These are phyloP conservation scores for Bradynema listronoti DNA, from an alignment of 1,140 invertebrate species.

Conservation along the genomic window DNA sequence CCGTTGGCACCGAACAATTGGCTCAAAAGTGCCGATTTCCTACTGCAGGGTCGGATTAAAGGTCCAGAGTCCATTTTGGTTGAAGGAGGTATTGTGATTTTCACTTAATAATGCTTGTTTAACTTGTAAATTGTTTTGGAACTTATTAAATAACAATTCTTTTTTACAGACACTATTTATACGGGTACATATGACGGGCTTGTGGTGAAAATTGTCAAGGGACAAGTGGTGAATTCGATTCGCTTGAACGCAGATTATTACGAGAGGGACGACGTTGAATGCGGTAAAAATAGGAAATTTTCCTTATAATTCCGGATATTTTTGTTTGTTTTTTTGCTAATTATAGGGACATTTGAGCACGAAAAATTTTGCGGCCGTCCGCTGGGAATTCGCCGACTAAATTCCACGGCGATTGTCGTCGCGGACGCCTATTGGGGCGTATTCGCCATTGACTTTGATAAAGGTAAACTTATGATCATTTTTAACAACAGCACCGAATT, in stretches of 20 bases:
- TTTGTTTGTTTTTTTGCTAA: background rate
- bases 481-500: background rate
- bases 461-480: constrained; percentile 22
- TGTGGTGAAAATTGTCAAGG: constrained; percentile 52
- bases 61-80: constrained; percentile 53
- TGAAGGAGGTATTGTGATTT: constrained; percentile 32
- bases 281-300: constrained; percentile 2
- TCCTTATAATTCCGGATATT: background rate
- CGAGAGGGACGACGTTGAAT: too few relatives aligned
- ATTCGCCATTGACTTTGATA: constrained; percentile 45
- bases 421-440: constrained; percentile 49
- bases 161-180: constrained; percentile 39
- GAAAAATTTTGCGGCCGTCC: constrained; percentile 48
- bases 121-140: constrained; percentile 6
- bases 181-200: constrained; percentile 48
- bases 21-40: constrained; percentile 26
- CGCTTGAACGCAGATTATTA: too few relatives aligned
- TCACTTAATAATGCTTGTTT: background rate
- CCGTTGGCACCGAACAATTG: constrained; percentile 30
- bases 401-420: constrained; percentile 40
- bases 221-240: constrained; percentile 35
- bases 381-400: constrained; percentile 48
- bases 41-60: constrained; percentile 43
- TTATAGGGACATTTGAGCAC: constrained; percentile 32
- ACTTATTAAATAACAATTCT: constrained; percentile 9